phyloP scores from a whole-genome alignment of 2,888 invertebrate species.

The Eupithecia insigniata region DNA sequence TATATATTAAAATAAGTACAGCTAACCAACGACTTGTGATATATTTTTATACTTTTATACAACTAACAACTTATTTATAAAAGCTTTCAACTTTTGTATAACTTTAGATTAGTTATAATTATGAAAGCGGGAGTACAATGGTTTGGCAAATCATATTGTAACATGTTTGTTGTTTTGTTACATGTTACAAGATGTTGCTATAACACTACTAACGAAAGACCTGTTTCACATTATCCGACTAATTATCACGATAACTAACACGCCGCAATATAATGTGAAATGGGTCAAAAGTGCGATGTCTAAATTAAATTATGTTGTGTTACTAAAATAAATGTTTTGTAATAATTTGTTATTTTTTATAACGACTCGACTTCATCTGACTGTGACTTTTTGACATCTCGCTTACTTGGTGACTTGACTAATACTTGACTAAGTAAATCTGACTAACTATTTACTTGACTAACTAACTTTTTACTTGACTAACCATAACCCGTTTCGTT shows the following conservation, averaged over 20 bases:
- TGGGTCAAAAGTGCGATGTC: conserved; percentile 75
- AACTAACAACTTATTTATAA: conserved; percentile 55
- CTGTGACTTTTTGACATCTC: conserved; percentile 68
- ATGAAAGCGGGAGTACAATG: conserved; percentile 54
- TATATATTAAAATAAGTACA: conserved; percentile 34
- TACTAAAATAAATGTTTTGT: conserved; percentile 66
- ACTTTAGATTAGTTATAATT: conserved; percentile 55
- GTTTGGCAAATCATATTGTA: conserved; percentile 44
- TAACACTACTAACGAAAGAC: conserved; percentile 64
- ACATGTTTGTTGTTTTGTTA: conserved; percentile 34
- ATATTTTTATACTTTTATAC: conserved; percentile 59
- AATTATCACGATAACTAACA: not conserved
- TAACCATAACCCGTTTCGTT: not conserved
- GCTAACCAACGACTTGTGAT: conserved; percentile 44
- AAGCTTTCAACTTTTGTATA: conserved; percentile 60
- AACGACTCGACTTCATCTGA: conserved; percentile 43
- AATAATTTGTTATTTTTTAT: conserved; percentile 57
- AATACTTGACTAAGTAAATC: conserved; percentile 33
- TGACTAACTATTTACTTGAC: conserved; percentile 56
- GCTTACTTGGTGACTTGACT: conserved; percentile 61
- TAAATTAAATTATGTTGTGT: conserved; percentile 58
- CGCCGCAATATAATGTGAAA: not conserved
- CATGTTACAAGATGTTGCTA: conserved; percentile 39
- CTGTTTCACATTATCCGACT: conserved; percentile 10
- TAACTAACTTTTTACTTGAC: conserved; percentile 44